Evolutionary conservation across 2,797 vertebrate species (phyloP).

Genomic region (Chelon auratus): DNA sequence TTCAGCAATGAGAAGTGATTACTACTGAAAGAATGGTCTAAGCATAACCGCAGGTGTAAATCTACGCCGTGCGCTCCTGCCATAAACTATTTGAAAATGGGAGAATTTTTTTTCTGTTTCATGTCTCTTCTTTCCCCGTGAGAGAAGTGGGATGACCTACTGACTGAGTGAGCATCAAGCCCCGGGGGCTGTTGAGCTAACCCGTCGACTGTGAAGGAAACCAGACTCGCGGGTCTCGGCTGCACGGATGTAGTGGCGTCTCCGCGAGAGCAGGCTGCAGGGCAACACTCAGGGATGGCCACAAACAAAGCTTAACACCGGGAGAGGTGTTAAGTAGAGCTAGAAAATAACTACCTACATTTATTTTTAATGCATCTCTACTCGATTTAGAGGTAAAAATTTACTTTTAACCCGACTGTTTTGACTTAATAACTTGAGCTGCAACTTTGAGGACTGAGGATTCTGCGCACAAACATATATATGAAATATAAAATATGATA

Average conservation of each 20-base stretch:
- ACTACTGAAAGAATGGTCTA: not conserved
- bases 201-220: slow-evolving; percentile 38
- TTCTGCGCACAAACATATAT: no score
- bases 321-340: no score
- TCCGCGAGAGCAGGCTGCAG: slow-evolving; percentile 1
- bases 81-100: slow-evolving; percentile 25
- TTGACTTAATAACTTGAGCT: no score
- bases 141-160: slow-evolving; percentile 23
- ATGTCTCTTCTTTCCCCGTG: slow-evolving; percentile 5
- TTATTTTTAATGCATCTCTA: no score
- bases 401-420: no score
- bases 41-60: not conserved
- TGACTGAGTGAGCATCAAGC: slow-evolving; percentile 27
- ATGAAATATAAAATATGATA: no score
- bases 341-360: no score
- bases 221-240: slow-evolving; percentile 36
- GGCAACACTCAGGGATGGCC: not conserved
- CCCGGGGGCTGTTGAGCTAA: slow-evolving; percentile 3
- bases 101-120: slow-evolving; percentile 21
- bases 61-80: not conserved
- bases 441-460: no score
- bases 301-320: not conserved
- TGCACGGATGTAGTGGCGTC: slow-evolving; percentile 1
- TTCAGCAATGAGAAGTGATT: not conserved
- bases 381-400: no score